Evolutionary conservation across 1,140 invertebrate species (phyloP), one percentile per base, ranked within the genome.

Genomic region (Glossosoma conforme): DNA sequence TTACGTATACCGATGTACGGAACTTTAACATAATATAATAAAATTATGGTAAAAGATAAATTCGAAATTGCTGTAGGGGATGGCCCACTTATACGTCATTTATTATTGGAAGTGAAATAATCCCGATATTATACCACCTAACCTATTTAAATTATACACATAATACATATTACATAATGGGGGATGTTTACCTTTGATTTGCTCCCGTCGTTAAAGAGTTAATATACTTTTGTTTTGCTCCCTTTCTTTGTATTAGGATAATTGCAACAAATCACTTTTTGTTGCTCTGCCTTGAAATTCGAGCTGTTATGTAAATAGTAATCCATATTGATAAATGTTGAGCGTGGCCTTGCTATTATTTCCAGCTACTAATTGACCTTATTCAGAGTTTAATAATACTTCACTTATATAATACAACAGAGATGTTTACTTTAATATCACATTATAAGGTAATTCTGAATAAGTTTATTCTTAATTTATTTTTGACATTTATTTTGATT

Each of bases 201-300:
- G n/a, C n/a, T n/a, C n/a, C n/a, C n/a, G n/a, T n/a, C n/a, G n/a
- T n/a, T n/a, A n/a, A n/a, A n/a, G n/a, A n/a, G n/a, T n/a, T n/a
- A n/a, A n/a, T n/a, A n/a, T n/a, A n/a, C n/a, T n/a, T n/a, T n/a
- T n/a, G n/a, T 28, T n/a, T 8, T 28, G n/a, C 6, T 28, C 6
- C 6, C 6, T 28, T 28, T 8, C 6, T 28, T 28, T 28, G 24
- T 28, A 45, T 33, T 45, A 47, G 35, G 8, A 21, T 48, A 48
- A 48, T 41, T 40, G 46, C 46, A 48, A 48, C 46, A 48, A 36
- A 32, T 48, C 41, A 17, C 36, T 40, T 35, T 48, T 40, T 6
- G 46, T 48, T 48, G 46, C 46, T 48, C 35, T 48, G 46, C 46
- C 46, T 48, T 48, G 46, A 48, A 48, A 40, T 48, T 32, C 41